phyloP scores from a whole-genome alignment of 2,113 vertebrate species.

The Podarcis raffonei region DNA sequence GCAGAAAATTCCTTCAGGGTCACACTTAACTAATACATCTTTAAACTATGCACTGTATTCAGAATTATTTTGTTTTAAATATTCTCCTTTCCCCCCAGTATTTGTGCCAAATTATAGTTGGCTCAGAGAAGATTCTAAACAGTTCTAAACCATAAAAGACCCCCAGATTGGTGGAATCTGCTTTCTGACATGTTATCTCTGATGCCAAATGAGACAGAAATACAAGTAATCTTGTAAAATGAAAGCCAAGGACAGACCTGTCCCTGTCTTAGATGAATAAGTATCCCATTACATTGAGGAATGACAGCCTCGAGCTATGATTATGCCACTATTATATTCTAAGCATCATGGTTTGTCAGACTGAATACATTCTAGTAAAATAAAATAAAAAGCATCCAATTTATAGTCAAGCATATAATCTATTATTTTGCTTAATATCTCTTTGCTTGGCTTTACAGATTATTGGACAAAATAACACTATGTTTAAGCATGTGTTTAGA shows the following conservation, averaged over 20 bases:
- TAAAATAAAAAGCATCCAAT: conserved; percentile 66
- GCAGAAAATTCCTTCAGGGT: conserved; percentile 63
- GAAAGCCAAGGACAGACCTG: conserved; percentile 82
- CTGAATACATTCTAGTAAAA: conserved; percentile 79
- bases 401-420: conserved; percentile 63
- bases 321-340: conserved; percentile 93
- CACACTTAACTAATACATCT: conserved; percentile 53
- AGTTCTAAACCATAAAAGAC: conserved; percentile 56
- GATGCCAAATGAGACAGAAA: conserved; percentile 72
- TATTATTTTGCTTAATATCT: conserved; percentile 68
- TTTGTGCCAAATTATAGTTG: conserved; percentile 6
- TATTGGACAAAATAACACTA: conserved; percentile 32
- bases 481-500: conserved; percentile 75
- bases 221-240: conserved; percentile 83
- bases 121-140: conserved; percentile 28
- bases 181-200: conserved; percentile 71
- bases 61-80: conserved; percentile 21
- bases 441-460: conserved; percentile 60
- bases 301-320: conserved; percentile 88
- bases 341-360: conserved; percentile 94
- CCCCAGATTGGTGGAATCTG: conserved; percentile 67
- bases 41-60: conserved; percentile 31
- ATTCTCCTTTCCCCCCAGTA: neutral
- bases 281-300: conserved; percentile 93
- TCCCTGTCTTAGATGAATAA: conserved; percentile 90